These are phyloP conservation scores for Drosophila niveifrons DNA, from an alignment of 2,888 invertebrate genomes.

Conservation along the genomic window DNA sequence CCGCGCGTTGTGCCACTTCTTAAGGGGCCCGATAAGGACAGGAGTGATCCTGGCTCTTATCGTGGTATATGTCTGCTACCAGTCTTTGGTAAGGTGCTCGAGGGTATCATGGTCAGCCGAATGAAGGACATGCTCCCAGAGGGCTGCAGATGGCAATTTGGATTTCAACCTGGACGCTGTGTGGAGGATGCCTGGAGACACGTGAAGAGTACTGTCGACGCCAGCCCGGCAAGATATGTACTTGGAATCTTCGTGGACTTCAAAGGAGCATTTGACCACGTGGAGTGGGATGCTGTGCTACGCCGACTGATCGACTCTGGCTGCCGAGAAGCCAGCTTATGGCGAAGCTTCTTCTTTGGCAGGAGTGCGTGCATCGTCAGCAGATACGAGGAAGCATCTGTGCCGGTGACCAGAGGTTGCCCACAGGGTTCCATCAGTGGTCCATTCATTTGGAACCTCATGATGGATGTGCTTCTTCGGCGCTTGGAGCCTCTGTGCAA, in stretches of 20 bases:
- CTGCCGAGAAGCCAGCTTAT: slow-evolving; percentile 35
- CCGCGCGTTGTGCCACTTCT: slow-evolving; percentile 2
- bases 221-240: slow-evolving; percentile 22
- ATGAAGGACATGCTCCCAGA: slow-evolving; percentile 12
- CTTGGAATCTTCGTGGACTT: slow-evolving; percentile 35
- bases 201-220: slow-evolving; percentile 5
- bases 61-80: slow-evolving; percentile 33
- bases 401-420: slow-evolving; percentile 31
- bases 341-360: slow-evolving; percentile 33
- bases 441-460: slow-evolving; percentile 23
- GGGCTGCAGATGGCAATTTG: slow-evolving; percentile 35
- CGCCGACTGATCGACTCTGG: slow-evolving; percentile 12
- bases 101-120: slow-evolving; percentile 32
- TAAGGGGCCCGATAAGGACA: slow-evolving; percentile 25
- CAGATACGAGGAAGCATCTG: slow-evolving; percentile 17
- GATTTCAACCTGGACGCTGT: slow-evolving; percentile 30
- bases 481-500: slow-evolving; percentile 7
- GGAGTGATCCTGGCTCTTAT: slow-evolving; percentile 28
- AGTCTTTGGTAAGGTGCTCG: slow-evolving; percentile 38
- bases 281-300: slow-evolving; percentile 29
- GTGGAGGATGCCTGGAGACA: slow-evolving; percentile 38
- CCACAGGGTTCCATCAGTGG: slow-evolving; percentile 35
- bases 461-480: slow-evolving; percentile 30
- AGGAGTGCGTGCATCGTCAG: slow-evolving; percentile 27
- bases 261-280: slow-evolving; percentile 36